Evolutionary conservation across 2,113 vertebrate species (phyloP).

Genomic region (Bujurquina vittata): DNA sequence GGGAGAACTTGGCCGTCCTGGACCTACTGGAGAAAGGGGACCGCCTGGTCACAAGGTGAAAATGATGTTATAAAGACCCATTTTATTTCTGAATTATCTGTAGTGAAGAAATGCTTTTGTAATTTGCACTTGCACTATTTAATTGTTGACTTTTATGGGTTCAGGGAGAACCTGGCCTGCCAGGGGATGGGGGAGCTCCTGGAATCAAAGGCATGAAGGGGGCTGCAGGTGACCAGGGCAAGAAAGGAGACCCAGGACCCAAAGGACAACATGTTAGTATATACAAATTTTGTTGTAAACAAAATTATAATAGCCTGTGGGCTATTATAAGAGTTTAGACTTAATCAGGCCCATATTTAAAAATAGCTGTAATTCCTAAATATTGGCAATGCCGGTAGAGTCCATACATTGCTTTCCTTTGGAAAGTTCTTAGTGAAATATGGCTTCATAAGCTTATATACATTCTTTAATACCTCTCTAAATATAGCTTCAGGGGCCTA

Average conservation of each 20-base stretch:
- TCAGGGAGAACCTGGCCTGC: constrained; percentile 90
- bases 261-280: constrained; percentile 89
- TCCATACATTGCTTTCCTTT: neutral
- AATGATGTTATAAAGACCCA: neutral
- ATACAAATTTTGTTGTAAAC: neutral
- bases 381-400: neutral
- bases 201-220: constrained; percentile 87
- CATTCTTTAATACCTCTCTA: constrained; percentile 51
- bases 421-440: constrained; percentile 27
- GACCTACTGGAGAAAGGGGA: constrained; percentile 85
- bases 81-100: neutral
- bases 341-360: neutral
- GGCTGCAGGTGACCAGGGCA: constrained; percentile 89
- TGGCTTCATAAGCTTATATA: neutral
- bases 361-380: neutral
- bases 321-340: neutral
- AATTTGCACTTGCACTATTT: neutral
- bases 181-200: constrained; percentile 85
- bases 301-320: too few relatives aligned
- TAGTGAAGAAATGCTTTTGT: neutral
- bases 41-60: constrained; percentile 87
- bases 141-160: neutral
- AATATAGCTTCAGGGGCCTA: constrained; percentile 55
- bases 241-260: constrained; percentile 82
- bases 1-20: constrained; percentile 86